Evolutionary conservation across 2,797 vertebrate genomes (phyloP), one percentile per base, ranked within the genome.

Genomic region (Ctenosaura bakeri): DNA sequence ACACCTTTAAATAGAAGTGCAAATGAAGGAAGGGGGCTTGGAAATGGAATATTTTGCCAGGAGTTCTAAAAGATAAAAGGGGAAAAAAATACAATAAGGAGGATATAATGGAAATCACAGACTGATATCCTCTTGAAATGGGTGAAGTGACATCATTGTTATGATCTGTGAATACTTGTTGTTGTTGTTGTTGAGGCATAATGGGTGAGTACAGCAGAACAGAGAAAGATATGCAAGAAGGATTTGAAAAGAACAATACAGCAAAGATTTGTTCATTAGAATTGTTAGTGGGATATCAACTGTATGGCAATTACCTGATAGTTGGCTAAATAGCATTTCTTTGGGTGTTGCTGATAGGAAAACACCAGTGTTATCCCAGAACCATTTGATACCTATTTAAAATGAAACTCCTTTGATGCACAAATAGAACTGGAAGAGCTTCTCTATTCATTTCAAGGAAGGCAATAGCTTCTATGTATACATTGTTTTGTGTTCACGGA

Each of bases 1-100:
- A 80, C 94, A 94, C 95, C 94, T 94, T 94, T 91, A 2, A 26
- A 62, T 92, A 91, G 78, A 83, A 88, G 50, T 74, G 88, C 88
- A 94, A 95, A 93, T 92, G 64, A 26, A 83, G 85, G 71, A 78
- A 83, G 50, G 42, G 42, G 77, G 81, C 59, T 89, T 80, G 38
- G 89, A 92, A 50, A 79, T 3, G 5, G 86, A 86, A 46, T 87
- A 92, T 89, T 89, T 90, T 50, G 0, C 73, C 56, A 73, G 95
- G 91, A 78, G 64, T 88, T 89, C 82, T 74, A 56, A 20, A 88
- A 54, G 0, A 7, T 32, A 1, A 74, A 46, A 85, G 13, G 35
- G 56, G 7, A 35, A 64, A 76, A 76, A 59, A 83, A 93, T 50
- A 88, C 66, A 92, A 94, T 95, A 59, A 56, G 91, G 20, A 90